Percentiles rank a stretch among this genome's conserved stretches.
These are phyloP conservation scores for Gopherus flavomarginatus DNA, from an alignment of 2,113 vertebrate genomes.

Conservation along the genomic window DNA sequence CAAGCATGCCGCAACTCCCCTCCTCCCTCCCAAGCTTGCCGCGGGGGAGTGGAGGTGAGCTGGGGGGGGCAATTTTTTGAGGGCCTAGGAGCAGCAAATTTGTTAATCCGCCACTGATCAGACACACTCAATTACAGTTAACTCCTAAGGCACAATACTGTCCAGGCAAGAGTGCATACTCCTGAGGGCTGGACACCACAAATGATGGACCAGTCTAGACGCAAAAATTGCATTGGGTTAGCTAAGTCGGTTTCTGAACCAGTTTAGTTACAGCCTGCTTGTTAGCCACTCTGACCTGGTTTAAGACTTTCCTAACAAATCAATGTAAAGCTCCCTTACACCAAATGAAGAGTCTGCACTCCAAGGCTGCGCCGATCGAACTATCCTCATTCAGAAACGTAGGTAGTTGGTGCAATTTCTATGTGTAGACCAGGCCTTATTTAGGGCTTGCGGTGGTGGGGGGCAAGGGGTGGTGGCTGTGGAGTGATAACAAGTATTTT, in stretches of 20 bases:
- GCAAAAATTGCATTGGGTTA: not conserved
- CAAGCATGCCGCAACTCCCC: too few species aligned
- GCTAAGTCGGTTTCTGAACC: not conserved
- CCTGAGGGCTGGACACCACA: not conserved
- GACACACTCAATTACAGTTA: too few species aligned
- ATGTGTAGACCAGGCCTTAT: not conserved
- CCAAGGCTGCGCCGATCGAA: fast-evolving
- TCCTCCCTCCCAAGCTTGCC: too few species aligned
- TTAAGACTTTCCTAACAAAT: not conserved
- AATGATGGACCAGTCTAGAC: fast-evolving
- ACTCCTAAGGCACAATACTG: too few species aligned
- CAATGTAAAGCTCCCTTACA: not conserved
- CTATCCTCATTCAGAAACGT: not conserved
- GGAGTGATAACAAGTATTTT: not conserved
- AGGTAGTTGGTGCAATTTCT: not conserved
- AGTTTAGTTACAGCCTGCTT: not conserved
- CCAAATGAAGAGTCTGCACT: not conserved
- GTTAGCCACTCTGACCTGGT: not conserved
- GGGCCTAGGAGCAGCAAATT: too few species aligned
- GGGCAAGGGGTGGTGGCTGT: too few species aligned
- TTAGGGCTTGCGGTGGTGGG: not conserved
- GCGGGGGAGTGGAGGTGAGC: too few species aligned
- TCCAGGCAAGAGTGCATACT: not conserved
- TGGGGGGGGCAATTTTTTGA: too few species aligned
- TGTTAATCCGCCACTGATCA: too few species aligned